Percentiles rank a stretch among this genome's conserved stretches.
Conservation (phyloP, 2,113 vertebrate species). For the Hippoglossus stenolepis region DNA sequence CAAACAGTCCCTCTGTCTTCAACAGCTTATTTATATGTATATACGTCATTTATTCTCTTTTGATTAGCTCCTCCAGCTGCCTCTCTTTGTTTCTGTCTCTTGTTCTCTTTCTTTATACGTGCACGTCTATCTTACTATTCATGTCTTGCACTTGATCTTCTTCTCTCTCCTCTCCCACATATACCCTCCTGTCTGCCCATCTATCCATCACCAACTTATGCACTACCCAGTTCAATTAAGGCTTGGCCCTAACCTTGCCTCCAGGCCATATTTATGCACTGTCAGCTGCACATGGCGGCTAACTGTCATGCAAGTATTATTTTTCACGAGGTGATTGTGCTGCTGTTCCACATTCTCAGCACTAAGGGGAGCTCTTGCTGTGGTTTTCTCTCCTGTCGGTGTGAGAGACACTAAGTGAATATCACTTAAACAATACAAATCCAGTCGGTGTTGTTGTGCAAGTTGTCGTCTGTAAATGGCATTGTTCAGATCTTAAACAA, state of each 20-base stretch:
- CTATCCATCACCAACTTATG: slow-evolving; percentile 67
- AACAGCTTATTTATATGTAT: not conserved
- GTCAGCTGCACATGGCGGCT: slow-evolving; percentile 68
- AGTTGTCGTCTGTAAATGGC: slow-evolving; percentile 12
- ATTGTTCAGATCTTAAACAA: slow-evolving; percentile 5
- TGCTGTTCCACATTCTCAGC: slow-evolving; percentile 60
- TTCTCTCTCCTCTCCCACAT: slow-evolving; percentile 24
- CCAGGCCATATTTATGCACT: slow-evolving; percentile 76
- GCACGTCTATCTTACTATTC: slow-evolving; percentile 25
- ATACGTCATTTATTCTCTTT: not conserved
- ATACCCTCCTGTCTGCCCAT: slow-evolving; percentile 41
- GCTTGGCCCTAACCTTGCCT: slow-evolving; percentile 74
- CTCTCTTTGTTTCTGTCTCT: slow-evolving; percentile 1
- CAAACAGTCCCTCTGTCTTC: not conserved
- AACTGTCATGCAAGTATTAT: slow-evolving; percentile 75
- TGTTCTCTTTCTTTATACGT: slow-evolving; percentile 18
- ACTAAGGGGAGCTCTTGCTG: slow-evolving; percentile 76
- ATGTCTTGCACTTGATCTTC: slow-evolving; percentile 50
- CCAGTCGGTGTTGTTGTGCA: slow-evolving; percentile 6
- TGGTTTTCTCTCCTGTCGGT: slow-evolving; percentile 43
- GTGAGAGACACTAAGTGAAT: slow-evolving; percentile 20
- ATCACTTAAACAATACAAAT: slow-evolving; percentile 24
- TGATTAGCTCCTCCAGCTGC: slow-evolving; percentile 1
- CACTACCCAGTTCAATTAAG: slow-evolving; percentile 70
- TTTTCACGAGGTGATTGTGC: slow-evolving; percentile 54